A percentile compares a stretch with the other conserved stretches of the same genome.
Conservation (phyloP, 2,113 vertebrate species). For the Tachysurus vachellii region DNA sequence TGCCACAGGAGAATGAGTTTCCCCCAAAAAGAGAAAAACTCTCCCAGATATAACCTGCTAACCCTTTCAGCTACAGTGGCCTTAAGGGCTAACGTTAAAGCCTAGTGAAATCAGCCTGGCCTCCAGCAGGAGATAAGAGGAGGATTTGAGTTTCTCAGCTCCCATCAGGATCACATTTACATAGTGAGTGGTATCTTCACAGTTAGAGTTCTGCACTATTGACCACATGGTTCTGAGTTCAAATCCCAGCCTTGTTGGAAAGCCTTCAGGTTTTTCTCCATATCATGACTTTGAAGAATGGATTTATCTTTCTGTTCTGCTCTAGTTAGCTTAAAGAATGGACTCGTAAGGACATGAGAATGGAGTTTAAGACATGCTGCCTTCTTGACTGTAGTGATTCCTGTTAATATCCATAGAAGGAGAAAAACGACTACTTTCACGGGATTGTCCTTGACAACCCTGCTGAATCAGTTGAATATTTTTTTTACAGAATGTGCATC, state of each 20-base stretch:
- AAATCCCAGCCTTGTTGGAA: not conserved
- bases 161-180: constrained; percentile 27
- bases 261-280: not conserved
- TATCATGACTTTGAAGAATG: not conserved
- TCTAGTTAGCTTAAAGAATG: not conserved
- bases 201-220: not conserved
- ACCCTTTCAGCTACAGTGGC: constrained; percentile 26
- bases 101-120: constrained; percentile 29
- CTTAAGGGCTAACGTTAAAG: constrained; percentile 44
- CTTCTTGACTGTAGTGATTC: not conserved
- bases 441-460: not conserved
- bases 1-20: constrained; percentile 32
- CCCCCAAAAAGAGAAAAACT: not conserved
- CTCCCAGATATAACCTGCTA: constrained; percentile 25
- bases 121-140: constrained; percentile 35
- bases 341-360: not conserved
- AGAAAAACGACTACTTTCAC: not conserved
- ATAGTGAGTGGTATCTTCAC: not conserved
- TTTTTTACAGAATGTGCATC: no score
- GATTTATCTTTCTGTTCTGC: not conserved
- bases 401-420: not conserved
- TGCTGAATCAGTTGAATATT: not conserved
- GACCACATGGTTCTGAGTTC: not conserved
- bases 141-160: constrained; percentile 17
- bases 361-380: not conserved